Percentiles rank a stretch among this genome's conserved stretches.
Conservation (phyloP, 1,140 invertebrate genomes). For the Euura lappo region DNA sequence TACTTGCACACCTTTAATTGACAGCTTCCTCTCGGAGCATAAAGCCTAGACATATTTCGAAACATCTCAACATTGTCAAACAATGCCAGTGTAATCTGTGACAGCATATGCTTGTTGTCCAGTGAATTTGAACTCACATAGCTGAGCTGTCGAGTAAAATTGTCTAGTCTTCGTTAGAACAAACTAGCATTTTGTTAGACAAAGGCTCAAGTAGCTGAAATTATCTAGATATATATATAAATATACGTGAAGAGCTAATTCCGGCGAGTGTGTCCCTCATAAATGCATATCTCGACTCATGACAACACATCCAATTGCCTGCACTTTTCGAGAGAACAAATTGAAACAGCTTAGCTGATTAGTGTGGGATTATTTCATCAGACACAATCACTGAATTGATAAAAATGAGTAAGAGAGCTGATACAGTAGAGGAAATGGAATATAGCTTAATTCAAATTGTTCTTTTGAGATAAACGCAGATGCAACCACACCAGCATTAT, state of each 20-base stretch:
- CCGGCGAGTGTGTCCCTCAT: conserved; percentile 26
- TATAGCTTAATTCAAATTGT: not conserved
- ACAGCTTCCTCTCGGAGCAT: conserved; percentile 29
- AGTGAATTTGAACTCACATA: conserved; percentile 21
- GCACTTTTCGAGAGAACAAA: conserved; percentile 1
- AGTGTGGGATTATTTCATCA: not conserved
- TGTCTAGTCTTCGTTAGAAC: conserved; percentile 26
- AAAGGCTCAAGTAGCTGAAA: conserved; percentile 27
- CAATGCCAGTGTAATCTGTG: conserved; percentile 22
- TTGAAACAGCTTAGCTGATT: not conserved
- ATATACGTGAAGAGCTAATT: conserved; percentile 26
- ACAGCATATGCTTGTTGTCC: conserved; percentile 30
- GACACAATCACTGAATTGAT: conserved; percentile 6
- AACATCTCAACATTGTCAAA: conserved; percentile 23
- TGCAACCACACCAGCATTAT: conserved; percentile 4
- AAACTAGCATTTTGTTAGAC: conserved; percentile 22
- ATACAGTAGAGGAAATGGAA: too few relatives aligned
- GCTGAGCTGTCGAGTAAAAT: conserved; percentile 10
- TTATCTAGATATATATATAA: conserved; percentile 24
- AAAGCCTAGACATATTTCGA: conserved; percentile 19
- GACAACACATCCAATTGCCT: not conserved
- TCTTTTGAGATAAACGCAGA: not conserved
- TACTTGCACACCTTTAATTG: not conserved
- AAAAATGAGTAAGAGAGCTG: too few relatives aligned
- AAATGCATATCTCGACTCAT: conserved; percentile 32